Conservation (phyloP, 1,140 invertebrate species). For the Diachasma alloeum region DNA sequence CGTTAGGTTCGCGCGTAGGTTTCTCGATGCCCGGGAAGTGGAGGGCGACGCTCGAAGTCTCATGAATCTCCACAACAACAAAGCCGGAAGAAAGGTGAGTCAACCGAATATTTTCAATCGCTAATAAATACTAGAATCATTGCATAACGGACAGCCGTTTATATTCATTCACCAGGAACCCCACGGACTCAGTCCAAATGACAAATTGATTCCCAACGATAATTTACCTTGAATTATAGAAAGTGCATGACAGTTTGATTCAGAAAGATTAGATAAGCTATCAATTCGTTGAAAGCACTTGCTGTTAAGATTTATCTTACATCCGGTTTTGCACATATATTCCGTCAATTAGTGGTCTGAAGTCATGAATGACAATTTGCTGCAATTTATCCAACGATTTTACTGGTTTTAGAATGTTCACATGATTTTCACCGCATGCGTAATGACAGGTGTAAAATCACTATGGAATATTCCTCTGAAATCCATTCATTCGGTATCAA, state of each 20-base stretch:
- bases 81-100: slow-evolving; percentile 88
- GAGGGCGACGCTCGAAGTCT: slow-evolving; percentile 85
- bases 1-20: slow-evolving; percentile 75
- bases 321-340: background rate
- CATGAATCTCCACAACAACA: slow-evolving; percentile 98
- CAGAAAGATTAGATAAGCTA: background rate
- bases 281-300: background rate
- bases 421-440: slow-evolving; percentile 12
- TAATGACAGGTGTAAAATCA: slow-evolving; percentile 32
- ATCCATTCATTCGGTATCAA: slow-evolving; percentile 12
- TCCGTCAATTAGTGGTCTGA: background rate
- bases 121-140: background rate
- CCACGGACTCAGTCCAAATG: background rate
- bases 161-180: background rate
- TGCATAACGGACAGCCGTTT: background rate
- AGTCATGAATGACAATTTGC: slow-evolving; percentile 31
- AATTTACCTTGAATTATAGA: background rate
- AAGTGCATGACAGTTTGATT: background rate
- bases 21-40: slow-evolving; percentile 84
- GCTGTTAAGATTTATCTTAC: slow-evolving; percentile 20
- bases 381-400: slow-evolving; percentile 28
- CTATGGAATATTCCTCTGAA: background rate
- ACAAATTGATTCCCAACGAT: background rate
- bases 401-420: slow-evolving; percentile 32
- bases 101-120: slow-evolving; percentile 13